These are phyloP conservation scores for Hylaea fasciaria DNA, from an alignment of 2,888 invertebrate species.

Conservation along the genomic window DNA sequence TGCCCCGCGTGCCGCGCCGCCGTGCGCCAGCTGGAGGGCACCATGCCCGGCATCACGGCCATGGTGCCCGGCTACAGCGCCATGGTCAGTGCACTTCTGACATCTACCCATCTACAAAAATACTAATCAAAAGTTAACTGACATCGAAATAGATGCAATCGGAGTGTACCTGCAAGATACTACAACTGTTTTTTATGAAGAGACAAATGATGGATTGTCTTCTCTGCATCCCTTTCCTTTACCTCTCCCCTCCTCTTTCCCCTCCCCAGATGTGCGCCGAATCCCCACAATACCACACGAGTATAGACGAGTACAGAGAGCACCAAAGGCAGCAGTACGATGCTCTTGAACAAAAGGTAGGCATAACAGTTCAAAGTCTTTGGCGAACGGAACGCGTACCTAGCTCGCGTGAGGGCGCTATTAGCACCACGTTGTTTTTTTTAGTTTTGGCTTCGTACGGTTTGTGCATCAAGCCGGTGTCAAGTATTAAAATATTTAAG, in stretches of 20 bases:
- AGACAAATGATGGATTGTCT: not conserved
- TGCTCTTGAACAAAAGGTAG: slow-evolving; percentile 56
- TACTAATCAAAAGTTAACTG: too few relatives aligned
- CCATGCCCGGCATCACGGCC: slow-evolving; percentile 75
- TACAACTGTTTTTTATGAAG: too few relatives aligned
- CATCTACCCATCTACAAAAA: not conserved
- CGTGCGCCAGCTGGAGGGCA: slow-evolving; percentile 69
- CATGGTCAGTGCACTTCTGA: slow-evolving; percentile 48
- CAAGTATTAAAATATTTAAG: too few relatives aligned
- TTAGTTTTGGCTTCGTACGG: too few relatives aligned
- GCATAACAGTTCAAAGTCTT: not conserved
- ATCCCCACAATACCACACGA: slow-evolving; percentile 48
- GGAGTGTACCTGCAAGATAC: too few relatives aligned
- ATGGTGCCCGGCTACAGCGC: slow-evolving; percentile 72
- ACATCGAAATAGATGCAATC: too few relatives aligned
- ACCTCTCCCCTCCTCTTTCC: slow-evolving; percentile 8
- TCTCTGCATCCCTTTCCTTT: not conserved
- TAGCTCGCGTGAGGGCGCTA: too few relatives aligned
- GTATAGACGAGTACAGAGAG: slow-evolving; percentile 74
- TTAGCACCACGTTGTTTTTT: too few relatives aligned
- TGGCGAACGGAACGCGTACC: too few relatives aligned
- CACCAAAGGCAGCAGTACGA: slow-evolving; percentile 66
- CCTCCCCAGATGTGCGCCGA: slow-evolving; percentile 50
- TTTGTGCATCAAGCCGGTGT: too few relatives aligned
- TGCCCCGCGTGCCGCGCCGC: slow-evolving; percentile 80